A percentile compares a stretch with the other conserved stretches of the same genome.
phyloP scores from a whole-genome alignment of 2,113 vertebrate genomes.

The Siniperca knerii region DNA sequence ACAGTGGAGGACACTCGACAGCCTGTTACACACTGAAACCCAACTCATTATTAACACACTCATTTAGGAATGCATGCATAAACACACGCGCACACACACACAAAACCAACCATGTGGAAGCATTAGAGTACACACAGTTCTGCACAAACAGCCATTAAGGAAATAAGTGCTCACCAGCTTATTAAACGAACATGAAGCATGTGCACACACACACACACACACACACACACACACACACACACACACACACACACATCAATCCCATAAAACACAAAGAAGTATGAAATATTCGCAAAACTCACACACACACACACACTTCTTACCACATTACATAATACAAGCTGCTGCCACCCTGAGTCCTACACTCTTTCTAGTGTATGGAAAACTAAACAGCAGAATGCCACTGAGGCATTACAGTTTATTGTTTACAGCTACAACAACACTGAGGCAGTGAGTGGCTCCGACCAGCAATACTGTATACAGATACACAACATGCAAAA shows the following conservation, averaged over 20 bases:
- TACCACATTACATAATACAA: slow-evolving; percentile 35
- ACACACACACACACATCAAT: slow-evolving; percentile 1
- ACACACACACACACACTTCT: neutral
- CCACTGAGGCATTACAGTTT: slow-evolving; percentile 34
- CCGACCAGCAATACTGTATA: neutral
- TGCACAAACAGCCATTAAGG: slow-evolving; percentile 58
- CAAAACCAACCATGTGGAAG: slow-evolving; percentile 26
- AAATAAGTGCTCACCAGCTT: slow-evolving; percentile 55
- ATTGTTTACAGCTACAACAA: slow-evolving; percentile 65
- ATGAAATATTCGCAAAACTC: slow-evolving; percentile 12
- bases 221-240: too few relatives aligned
- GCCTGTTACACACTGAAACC: slow-evolving; percentile 60
- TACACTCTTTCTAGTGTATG: slow-evolving; percentile 9
- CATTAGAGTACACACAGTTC: slow-evolving; percentile 42
- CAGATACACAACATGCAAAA: slow-evolving; percentile 25
- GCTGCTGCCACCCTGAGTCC: slow-evolving; percentile 18
- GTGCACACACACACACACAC: too few relatives aligned
- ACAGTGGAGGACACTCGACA: slow-evolving; percentile 62
- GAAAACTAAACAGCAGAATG: slow-evolving; percentile 35
- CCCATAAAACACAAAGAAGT: neutral
- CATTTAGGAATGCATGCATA: slow-evolving; percentile 37
- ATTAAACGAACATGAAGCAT: slow-evolving; percentile 49
- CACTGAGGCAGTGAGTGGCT: neutral
- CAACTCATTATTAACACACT: slow-evolving; percentile 61
- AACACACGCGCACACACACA: neutral